Evolutionary conservation across 2,888 invertebrate genomes (phyloP).

Genomic region (Anodontia alba): DNA sequence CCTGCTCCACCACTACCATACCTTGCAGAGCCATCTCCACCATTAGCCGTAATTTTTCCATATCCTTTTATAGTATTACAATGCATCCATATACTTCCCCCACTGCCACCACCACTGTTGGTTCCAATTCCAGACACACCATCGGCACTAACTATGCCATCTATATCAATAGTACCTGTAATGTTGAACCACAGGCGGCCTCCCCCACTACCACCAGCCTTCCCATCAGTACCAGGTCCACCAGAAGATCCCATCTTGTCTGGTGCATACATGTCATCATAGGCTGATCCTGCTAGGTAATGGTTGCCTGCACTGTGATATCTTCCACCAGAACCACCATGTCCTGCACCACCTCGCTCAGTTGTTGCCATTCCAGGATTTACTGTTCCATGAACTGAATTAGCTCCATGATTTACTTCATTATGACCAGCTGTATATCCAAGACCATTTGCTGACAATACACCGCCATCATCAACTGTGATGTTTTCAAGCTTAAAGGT

Average conservation of each 20-base stretch:
- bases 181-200: slow-evolving; percentile 78
- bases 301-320: slow-evolving; percentile 26
- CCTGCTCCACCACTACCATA: slow-evolving; percentile 76
- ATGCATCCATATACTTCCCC: slow-evolving; percentile 77
- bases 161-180: slow-evolving; percentile 71
- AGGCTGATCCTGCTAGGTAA: slow-evolving; percentile 66
- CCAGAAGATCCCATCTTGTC: slow-evolving; percentile 73
- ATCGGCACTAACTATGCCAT: slow-evolving; percentile 73
- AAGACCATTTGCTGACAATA: slow-evolving; percentile 68
- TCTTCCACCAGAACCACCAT: slow-evolving; percentile 74
- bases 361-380: slow-evolving; percentile 65
- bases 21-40: slow-evolving; percentile 66
- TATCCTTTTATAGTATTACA: slow-evolving; percentile 72
- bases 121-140: slow-evolving; percentile 57
- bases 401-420: slow-evolving; percentile 60
- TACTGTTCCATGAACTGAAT: slow-evolving; percentile 72
- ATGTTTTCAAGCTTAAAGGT: slow-evolving; percentile 69
- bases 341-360: slow-evolving; percentile 69
- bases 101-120: slow-evolving; percentile 73
- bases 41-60: slow-evolving; percentile 72
- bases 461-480: slow-evolving; percentile 75
- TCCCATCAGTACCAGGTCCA: slow-evolving; percentile 53
- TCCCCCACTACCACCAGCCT: slow-evolving; percentile 71
- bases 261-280: slow-evolving; percentile 77
- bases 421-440: slow-evolving; percentile 69